Percentiles rank a stretch among this genome's conserved stretches.
These are phyloP conservation scores for Ommatoiulus sabulosus DNA, from an alignment of 2,888 invertebrate species.

Conservation along the genomic window DNA sequence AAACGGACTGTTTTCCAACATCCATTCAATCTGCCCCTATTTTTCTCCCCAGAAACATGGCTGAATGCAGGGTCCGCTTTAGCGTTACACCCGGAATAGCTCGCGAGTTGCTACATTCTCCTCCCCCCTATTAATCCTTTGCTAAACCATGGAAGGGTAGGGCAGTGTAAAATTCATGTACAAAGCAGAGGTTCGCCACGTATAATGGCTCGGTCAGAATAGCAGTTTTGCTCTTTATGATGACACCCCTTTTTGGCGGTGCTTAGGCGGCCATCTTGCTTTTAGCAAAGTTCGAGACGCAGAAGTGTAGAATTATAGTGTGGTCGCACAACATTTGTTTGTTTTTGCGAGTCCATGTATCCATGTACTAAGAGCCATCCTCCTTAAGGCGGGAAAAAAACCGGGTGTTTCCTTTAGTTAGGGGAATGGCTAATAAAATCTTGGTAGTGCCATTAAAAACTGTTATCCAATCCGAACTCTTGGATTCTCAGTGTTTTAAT, in stretches of 20 bases:
- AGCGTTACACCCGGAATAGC: not conserved
- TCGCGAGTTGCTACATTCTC: not conserved
- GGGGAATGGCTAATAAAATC: constrained; percentile 20
- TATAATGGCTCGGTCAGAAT: constrained; percentile 1
- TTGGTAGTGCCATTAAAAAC: not conserved
- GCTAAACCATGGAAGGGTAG: constrained; percentile 38
- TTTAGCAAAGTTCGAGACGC: not conserved
- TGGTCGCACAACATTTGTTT: not conserved
- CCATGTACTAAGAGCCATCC: not conserved
- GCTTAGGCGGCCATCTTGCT: not conserved
- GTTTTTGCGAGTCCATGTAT: not conserved
- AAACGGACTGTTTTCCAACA: constrained; percentile 30
- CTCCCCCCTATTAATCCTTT: constrained; percentile 41
- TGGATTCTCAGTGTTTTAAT: constrained; percentile 8
- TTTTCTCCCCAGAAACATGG: not conserved
- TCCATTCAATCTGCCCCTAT: constrained; percentile 33
- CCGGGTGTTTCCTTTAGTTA: not conserved
- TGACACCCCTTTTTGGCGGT: not conserved
- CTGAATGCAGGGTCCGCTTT: constrained; percentile 22
- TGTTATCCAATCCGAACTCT: constrained; percentile 15
- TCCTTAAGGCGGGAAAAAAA: not conserved
- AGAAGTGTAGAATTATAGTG: not conserved
- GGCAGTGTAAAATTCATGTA: constrained; percentile 32
- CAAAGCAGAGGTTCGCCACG: not conserved
- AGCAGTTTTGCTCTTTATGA: constrained; percentile 45